Evolutionary conservation across 1,140 invertebrate genomes (phyloP).

Genomic region (Oedothorax gibbosus): DNA sequence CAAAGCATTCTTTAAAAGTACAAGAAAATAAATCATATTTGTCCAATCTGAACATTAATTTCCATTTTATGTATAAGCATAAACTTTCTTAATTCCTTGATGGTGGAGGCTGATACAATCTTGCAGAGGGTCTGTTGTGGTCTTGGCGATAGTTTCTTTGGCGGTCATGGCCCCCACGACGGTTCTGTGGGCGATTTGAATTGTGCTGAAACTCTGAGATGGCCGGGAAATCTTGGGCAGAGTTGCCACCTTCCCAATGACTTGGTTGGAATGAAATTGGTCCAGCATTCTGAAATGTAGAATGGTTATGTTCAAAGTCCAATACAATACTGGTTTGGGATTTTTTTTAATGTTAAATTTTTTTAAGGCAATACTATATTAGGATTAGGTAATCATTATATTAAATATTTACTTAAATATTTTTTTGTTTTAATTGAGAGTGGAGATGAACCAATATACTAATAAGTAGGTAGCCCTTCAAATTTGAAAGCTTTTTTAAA

Average conservation of each 20-base stretch:
- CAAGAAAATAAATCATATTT: too few species aligned
- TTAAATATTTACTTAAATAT: too few species aligned
- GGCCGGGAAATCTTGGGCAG: constrained; percentile 23
- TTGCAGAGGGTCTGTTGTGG: constrained; percentile 24
- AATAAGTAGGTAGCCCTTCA: too few species aligned
- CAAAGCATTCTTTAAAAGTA: too few species aligned
- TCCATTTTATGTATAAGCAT: not conserved
- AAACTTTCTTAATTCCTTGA: constrained; percentile 2
- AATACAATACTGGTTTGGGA: too few species aligned
- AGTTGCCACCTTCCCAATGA: constrained; percentile 16
- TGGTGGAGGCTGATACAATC: constrained; percentile 50
- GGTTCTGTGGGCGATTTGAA: not conserved
- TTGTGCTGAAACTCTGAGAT: constrained; percentile 34
- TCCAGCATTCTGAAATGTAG: constrained; percentile 21
- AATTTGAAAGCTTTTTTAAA: too few species aligned
- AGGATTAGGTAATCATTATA: too few species aligned
- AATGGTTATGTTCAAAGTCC: not conserved
- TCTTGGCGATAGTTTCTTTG: constrained; percentile 22
- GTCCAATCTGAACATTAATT: not conserved
- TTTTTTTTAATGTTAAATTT: too few species aligned
- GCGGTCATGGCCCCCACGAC: constrained; percentile 11
- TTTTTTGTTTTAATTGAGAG: too few species aligned
- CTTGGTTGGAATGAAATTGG: constrained; percentile 49
- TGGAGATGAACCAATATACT: too few species aligned
- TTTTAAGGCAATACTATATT: too few species aligned